Evolutionary conservation across 2,888 invertebrate genomes (phyloP), one percentile per base, ranked within the genome.

Genomic region (Endomychus coccineus): DNA sequence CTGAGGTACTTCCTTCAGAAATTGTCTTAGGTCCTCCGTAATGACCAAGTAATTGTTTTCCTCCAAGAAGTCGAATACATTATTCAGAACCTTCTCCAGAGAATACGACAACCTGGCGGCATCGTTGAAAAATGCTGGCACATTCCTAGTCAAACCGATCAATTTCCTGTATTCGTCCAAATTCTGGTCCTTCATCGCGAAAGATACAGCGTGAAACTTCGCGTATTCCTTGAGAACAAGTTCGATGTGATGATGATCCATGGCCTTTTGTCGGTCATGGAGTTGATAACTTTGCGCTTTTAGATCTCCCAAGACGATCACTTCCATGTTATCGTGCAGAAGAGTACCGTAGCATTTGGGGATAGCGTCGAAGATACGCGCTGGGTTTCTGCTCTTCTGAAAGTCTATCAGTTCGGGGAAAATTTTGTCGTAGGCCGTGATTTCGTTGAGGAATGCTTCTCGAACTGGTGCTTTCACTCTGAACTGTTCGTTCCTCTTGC

Each of bases 121-220:
- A 17, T 14, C 22, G 2, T 12, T 23, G 3, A 23, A 12, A 14
- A 24, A n/a, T 3, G 23, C 12, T 4, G 22, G 6, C 4, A 13
- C 3, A 5, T 12, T 10, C 15, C n/a, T 10, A 1, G 3, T 17
- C 5, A 4, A 10, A 25, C 12, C 22, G 14, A 7, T 22, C 3
- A 34, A 29, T 15, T 50, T 39, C 2, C 69, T 58, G 46, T 75
- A 78, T 27, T 64, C 58, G 3, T 69, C 53, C 0, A 73, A 71
- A 2, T 71, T 59, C 44, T 75, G 71, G 36, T 75, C 71, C 51
- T 64, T 71, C 54, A 77, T 69, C 0, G 77, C 76, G 34, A 77
- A 68, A 0, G 76, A 74, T 3, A 77, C 42, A 0, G 74, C 77
- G 51, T 79, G 78, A 39, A 69, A 75, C 45, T 75, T 66, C 0